Evolutionary conservation across 2,797 vertebrate genomes (phyloP).

Genomic region (Parotocinclus haroldoi): DNA sequence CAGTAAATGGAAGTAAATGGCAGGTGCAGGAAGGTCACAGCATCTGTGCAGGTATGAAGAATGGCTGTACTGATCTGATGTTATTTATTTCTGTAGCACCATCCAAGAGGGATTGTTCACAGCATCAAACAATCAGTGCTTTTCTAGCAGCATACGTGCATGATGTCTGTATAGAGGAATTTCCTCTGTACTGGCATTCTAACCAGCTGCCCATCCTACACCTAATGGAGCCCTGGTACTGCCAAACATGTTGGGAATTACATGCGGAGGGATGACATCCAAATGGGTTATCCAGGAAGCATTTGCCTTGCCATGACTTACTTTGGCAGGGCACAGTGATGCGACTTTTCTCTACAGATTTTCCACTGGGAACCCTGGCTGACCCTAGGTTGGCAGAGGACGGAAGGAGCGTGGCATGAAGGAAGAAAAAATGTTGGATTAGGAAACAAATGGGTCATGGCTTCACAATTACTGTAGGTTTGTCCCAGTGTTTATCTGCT

Average conservation of each 20-base stretch:
- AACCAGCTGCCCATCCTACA: constrained; percentile 68
- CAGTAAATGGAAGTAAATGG: too few species aligned
- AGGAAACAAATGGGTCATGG: constrained; percentile 62
- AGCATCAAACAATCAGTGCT: constrained; percentile 62
- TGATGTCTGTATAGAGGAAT: constrained; percentile 59
- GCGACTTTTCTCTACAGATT: constrained; percentile 63
- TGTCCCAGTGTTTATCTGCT: constrained; percentile 30
- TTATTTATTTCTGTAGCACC: constrained; percentile 70
- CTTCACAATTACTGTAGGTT: constrained; percentile 63
- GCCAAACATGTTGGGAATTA: constrained; percentile 74
- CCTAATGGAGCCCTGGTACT: constrained; percentile 73
- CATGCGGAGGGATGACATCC: constrained; percentile 72
- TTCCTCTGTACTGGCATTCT: constrained; percentile 73
- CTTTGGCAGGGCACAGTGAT: constrained; percentile 69
- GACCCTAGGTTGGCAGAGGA: constrained; percentile 64
- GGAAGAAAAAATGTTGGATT: constrained; percentile 49
- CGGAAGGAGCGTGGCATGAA: constrained; percentile 43
- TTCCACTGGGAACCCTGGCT: constrained; percentile 69
- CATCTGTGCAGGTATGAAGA: constrained; percentile 62
- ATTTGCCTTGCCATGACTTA: constrained; percentile 73
- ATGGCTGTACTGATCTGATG: constrained; percentile 71
- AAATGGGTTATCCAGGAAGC: constrained; percentile 71
- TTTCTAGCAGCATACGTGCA: neutral
- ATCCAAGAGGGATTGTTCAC: constrained; percentile 72
- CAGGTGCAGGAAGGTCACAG: constrained; percentile 66